Evolutionary conservation across 2,797 vertebrate genomes (phyloP).

Genomic region (Hydrophis major): DNA sequence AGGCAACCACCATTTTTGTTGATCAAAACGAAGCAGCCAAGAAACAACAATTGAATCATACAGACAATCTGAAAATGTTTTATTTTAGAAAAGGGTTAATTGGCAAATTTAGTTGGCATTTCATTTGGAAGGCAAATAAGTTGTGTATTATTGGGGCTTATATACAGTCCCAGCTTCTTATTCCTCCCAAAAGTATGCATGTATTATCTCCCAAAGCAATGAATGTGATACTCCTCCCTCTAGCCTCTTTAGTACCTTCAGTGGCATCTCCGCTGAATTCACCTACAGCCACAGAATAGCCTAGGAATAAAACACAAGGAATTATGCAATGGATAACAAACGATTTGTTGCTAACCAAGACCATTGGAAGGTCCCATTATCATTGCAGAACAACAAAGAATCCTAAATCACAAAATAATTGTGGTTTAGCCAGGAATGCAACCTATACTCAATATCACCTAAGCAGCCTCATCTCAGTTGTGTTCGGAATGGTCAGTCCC

Average conservation of each 20-base stretch:
- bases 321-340: neutral
- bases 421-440: neutral
- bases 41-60: neutral
- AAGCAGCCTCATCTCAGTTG: neutral
- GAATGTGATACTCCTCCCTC: neutral
- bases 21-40: neutral
- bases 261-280: slow-evolving; percentile 86
- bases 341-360: neutral
- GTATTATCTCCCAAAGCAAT: no score
- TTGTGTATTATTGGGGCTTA: neutral
- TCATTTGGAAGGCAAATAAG: neutral
- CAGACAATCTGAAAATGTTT: neutral
- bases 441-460: neutral
- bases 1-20: neutral
- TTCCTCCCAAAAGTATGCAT: neutral
- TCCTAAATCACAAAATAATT: neutral
- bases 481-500: neutral
- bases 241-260: slow-evolving; percentile 76
- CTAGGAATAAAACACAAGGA: slow-evolving; percentile 60
- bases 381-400: neutral
- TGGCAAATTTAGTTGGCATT: neutral
- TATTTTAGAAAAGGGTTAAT: neutral
- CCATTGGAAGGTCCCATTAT: no score
- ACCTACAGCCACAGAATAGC: slow-evolving; percentile 89
- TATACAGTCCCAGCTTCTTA: neutral